A percentile compares a stretch with the other conserved stretches of the same genome.
These are phyloP conservation scores for Chlamydotis undulata DNA, from an alignment of 2,113 vertebrate species.

Conservation along the genomic window DNA sequence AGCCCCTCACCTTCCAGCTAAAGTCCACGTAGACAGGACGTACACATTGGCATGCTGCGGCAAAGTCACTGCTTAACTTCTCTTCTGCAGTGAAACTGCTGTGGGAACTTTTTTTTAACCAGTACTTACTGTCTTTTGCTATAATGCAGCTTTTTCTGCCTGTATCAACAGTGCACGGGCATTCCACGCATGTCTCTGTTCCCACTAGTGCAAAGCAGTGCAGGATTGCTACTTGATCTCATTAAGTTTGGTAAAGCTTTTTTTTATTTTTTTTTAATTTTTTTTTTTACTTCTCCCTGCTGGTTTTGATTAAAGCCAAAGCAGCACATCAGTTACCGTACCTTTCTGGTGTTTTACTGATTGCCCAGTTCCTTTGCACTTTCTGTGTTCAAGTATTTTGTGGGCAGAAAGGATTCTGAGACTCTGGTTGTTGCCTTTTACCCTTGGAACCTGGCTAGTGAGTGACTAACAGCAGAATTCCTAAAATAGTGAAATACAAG, in stretches of 20 bases:
- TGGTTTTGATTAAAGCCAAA: not conserved
- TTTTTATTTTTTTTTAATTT: too few relatives aligned
- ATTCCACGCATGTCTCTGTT: not conserved
- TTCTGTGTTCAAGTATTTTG: not conserved
- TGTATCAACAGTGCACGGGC: not conserved
- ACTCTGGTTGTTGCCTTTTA: not conserved
- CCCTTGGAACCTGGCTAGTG: not conserved
- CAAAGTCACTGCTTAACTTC: not conserved
- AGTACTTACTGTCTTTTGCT: too few relatives aligned
- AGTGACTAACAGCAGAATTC: not conserved
- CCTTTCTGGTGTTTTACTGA: not conserved
- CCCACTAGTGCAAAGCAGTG: not conserved
- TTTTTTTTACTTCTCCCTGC: too few relatives aligned
- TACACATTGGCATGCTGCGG: rapidly evolving
- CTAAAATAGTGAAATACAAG: not conserved
- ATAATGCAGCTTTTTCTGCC: not conserved
- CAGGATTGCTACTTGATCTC: not conserved
- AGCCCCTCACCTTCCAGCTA: not conserved
- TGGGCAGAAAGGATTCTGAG: not conserved
- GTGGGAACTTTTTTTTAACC: not conserved
- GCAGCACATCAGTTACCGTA: rapidly evolving
- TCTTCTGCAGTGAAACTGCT: not conserved
- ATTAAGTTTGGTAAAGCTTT: not conserved
- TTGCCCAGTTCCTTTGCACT: not conserved
- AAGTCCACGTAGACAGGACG: rapidly evolving